phyloP scores from a whole-genome alignment of 2,888 invertebrate species.

The Tricholauxania praeusta region DNA sequence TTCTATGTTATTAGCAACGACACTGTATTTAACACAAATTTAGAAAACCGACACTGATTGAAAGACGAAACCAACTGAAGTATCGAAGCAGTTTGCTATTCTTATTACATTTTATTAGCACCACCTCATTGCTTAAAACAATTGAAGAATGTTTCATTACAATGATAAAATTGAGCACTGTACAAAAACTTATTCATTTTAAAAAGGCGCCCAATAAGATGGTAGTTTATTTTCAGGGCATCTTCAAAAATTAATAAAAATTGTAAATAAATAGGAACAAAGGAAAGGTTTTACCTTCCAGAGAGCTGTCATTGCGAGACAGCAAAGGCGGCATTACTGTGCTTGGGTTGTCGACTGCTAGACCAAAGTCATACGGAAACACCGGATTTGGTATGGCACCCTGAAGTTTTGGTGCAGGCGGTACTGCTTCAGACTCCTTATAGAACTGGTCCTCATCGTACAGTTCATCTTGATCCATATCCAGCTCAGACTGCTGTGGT shows the following conservation, averaged over 20 bases:
- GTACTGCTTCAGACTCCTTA: slow-evolving; percentile 72
- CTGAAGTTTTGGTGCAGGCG: slow-evolving; percentile 70
- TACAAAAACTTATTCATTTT: no score
- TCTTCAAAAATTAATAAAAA: slow-evolving; percentile 26
- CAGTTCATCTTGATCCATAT: slow-evolving; percentile 70
- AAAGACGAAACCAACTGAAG: no score
- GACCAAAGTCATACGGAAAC: slow-evolving; percentile 57
- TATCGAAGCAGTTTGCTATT: no score
- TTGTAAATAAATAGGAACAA: background rate
- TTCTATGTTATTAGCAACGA: no score
- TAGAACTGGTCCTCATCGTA: slow-evolving; percentile 72
- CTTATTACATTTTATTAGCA: no score
- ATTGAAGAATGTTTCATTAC: no score
- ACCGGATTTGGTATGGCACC: slow-evolving; percentile 62
- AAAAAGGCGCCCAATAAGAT: background rate
- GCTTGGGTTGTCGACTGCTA: slow-evolving; percentile 51
- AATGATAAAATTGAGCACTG: no score
- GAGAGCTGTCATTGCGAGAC: slow-evolving; percentile 59
- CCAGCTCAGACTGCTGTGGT: slow-evolving; percentile 70
- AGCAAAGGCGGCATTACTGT: slow-evolving; percentile 61
- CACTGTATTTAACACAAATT: no score
- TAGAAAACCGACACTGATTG: no score
- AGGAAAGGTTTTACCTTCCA: slow-evolving; percentile 57
- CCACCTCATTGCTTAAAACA: background rate
- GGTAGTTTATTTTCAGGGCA: slow-evolving; percentile 11